Evolutionary conservation across 2,888 invertebrate genomes (phyloP).

Genomic region (Psococerastis gibbosa): DNA sequence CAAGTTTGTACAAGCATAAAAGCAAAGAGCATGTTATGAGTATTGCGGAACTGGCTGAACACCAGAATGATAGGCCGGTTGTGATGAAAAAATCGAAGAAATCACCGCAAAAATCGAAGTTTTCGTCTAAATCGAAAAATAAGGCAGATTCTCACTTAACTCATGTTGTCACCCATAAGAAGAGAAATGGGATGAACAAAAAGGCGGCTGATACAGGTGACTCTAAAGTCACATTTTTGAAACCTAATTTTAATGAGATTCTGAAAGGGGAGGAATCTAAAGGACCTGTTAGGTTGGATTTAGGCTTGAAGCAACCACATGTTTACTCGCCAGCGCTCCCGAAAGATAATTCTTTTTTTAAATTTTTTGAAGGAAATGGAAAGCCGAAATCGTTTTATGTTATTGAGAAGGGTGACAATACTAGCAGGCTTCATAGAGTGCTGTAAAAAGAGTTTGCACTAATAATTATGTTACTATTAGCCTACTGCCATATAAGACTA

Average conservation of each 20-base stretch:
- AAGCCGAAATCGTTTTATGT: conserved; percentile 9
- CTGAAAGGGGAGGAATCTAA: background rate
- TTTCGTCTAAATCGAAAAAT: no score
- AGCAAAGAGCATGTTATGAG: conserved; percentile 1
- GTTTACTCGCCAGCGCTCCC: conserved; percentile 4
- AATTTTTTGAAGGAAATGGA: conserved; percentile 3
- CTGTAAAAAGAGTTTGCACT: no score
- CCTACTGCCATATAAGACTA: no score
- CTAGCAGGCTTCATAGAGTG: conserved; percentile 3
- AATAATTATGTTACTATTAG: no score
- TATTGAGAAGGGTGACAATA: conserved; percentile 5
- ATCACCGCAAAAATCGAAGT: no score
- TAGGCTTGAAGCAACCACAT: background rate
- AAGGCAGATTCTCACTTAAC: background rate
- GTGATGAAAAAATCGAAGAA: background rate
- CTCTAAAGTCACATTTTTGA: background rate
- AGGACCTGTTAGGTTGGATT: background rate
- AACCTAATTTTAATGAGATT: background rate
- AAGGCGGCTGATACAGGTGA: background rate
- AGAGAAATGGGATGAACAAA: background rate
- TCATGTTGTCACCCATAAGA: background rate
- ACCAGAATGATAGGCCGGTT: conserved; percentile 5
- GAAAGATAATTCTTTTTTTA: conserved; percentile 6
- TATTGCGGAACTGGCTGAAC: conserved; percentile 4
- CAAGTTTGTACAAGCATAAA: background rate